Evolutionary conservation across 2,888 invertebrate species (phyloP).

Genomic region (Nomada goodeniana): DNA sequence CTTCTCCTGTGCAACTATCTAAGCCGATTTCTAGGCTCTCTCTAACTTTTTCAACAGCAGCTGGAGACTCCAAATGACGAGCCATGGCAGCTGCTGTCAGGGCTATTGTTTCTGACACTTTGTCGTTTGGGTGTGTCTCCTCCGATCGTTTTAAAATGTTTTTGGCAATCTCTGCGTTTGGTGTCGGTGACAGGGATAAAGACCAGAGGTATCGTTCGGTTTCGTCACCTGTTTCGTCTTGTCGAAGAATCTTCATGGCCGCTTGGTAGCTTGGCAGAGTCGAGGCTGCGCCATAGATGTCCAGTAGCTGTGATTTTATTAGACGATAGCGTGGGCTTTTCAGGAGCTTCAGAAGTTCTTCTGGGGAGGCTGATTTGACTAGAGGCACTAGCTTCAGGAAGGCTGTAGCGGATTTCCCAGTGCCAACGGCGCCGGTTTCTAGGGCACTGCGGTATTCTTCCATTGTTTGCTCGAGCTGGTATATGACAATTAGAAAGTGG

Average conservation of each 20-base stretch:
- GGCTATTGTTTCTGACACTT: slow-evolving; percentile 88
- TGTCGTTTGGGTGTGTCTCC: slow-evolving; percentile 85
- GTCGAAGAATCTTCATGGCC: slow-evolving; percentile 87
- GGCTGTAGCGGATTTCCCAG: slow-evolving; percentile 87
- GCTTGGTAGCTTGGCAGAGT: slow-evolving; percentile 89
- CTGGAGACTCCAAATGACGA: slow-evolving; percentile 73
- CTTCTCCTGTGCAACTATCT: slow-evolving; percentile 85
- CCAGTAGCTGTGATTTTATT: slow-evolving; percentile 88
- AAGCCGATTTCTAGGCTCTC: slow-evolving; percentile 83
- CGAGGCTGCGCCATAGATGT: slow-evolving; percentile 90
- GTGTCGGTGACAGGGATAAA: slow-evolving; percentile 87
- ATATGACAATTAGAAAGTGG: slow-evolving; percentile 32
- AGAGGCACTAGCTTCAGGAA: slow-evolving; percentile 88
- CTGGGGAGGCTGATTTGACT: slow-evolving; percentile 86
- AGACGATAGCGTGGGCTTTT: slow-evolving; percentile 86
- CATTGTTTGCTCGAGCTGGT: slow-evolving; percentile 86
- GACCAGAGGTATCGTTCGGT: slow-evolving; percentile 91
- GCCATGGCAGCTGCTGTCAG: slow-evolving; percentile 88
- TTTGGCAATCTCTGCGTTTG: slow-evolving; percentile 87
- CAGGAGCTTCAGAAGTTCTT: slow-evolving; percentile 87
- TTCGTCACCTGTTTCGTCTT: slow-evolving; percentile 86
- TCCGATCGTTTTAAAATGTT: slow-evolving; percentile 85
- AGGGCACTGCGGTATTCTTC: slow-evolving; percentile 86
- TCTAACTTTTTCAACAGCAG: slow-evolving; percentile 76
- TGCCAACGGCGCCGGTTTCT: slow-evolving; percentile 87